Evolutionary conservation across 2,797 vertebrate genomes (phyloP).

Genomic region (Squalus acanthias): DNA sequence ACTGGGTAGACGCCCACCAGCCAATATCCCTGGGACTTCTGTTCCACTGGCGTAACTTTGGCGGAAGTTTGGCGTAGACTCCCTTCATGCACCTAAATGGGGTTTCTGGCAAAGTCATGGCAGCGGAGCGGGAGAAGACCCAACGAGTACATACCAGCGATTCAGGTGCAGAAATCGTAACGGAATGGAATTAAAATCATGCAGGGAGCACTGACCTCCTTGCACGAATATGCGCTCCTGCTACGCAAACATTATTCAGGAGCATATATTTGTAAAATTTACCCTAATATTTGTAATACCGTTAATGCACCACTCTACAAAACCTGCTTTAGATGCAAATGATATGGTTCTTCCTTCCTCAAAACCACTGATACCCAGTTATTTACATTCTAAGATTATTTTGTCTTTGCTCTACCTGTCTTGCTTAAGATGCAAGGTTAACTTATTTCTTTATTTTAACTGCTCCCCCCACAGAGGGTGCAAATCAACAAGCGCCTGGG

Average conservation of each 20-base stretch:
- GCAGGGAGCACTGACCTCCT: neutral
- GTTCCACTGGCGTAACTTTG: neutral
- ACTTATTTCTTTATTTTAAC: neutral
- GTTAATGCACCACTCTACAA: neutral
- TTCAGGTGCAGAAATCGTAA: neutral
- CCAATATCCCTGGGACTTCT: neutral
- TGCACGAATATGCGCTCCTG: neutral
- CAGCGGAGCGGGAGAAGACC: neutral
- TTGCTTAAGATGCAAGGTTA: neutral
- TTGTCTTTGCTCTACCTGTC: neutral
- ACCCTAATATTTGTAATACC: neutral
- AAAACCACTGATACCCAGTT: neutral
- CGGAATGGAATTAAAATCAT: neutral
- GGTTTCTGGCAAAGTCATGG: neutral
- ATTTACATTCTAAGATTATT: neutral
- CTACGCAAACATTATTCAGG: too few species aligned
- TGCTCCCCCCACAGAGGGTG: too few species aligned
- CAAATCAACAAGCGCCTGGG: too few species aligned
- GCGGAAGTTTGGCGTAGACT: neutral
- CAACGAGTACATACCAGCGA: neutral
- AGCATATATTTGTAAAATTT: neutral
- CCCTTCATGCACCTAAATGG: neutral
- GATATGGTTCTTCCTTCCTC: too few species aligned
- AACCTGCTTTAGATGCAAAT: neutral
- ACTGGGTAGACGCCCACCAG: neutral